phyloP scores from a whole-genome alignment of 2,888 invertebrate genomes.

The Amitus sp. region DNA sequence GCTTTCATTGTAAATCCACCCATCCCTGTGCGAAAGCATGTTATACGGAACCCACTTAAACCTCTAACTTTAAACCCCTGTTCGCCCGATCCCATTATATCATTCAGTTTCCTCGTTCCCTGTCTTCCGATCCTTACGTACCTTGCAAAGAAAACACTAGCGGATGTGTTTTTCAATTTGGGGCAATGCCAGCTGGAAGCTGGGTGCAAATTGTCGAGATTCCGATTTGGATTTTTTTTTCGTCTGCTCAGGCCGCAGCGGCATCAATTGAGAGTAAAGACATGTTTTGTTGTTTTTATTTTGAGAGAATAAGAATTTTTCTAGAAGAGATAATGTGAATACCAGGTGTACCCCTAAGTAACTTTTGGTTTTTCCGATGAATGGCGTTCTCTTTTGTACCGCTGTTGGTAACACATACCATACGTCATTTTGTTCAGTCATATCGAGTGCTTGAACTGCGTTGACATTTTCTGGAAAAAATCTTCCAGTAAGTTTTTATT shows the following conservation, averaged over 20 bases:
- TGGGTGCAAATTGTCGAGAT: conserved; percentile 43
- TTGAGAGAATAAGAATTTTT: not conserved
- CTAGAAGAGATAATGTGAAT: not conserved
- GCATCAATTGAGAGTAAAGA: conserved; percentile 3
- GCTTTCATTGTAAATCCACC: conserved; percentile 66
- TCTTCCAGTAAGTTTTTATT: no score
- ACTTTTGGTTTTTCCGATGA: no score
- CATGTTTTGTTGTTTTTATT: no score
- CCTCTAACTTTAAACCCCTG: conserved; percentile 61
- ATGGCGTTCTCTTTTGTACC: no score
- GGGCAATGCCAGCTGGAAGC: conserved; percentile 55
- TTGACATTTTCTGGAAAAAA: no score
- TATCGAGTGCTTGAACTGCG: no score
- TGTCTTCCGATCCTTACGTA: conserved; percentile 43
- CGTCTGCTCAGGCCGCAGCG: conserved; percentile 29
- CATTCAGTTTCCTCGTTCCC: conserved; percentile 56
- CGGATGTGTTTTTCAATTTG: conserved; percentile 63
- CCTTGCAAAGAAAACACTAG: conserved; percentile 58
- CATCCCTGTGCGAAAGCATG: conserved; percentile 43
- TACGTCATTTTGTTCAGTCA: no score
- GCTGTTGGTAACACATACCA: no score
- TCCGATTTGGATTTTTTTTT: conserved; percentile 23
- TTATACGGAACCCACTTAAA: conserved; percentile 44
- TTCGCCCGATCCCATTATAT: conserved; percentile 62
- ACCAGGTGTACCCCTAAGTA: no score